phyloP scores from a whole-genome alignment of 2,113 vertebrate species.

The Nothobranchius kuhntae region DNA sequence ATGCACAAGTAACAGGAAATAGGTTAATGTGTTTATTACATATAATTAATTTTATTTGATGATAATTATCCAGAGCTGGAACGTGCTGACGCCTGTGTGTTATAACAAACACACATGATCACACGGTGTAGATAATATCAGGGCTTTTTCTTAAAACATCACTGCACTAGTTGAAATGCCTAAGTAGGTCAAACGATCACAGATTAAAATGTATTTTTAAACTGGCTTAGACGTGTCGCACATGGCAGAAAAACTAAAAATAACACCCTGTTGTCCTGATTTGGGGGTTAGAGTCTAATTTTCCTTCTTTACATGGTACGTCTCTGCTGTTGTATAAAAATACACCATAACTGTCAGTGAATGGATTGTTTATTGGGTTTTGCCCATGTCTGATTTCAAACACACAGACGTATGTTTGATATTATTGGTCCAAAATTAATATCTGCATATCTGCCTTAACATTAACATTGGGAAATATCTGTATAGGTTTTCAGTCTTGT shows the following conservation, averaged over 20 bases:
- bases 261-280: neutral
- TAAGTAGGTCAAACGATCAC: neutral
- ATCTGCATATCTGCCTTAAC: too few species aligned
- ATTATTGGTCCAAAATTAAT: too few species aligned
- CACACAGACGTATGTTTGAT: too few species aligned
- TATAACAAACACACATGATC: neutral
- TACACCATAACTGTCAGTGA: too few species aligned
- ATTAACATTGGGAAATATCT: too few species aligned
- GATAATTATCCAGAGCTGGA: neutral
- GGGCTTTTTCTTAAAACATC: neutral
- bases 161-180: neutral
- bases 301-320: too few species aligned
- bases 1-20: neutral
- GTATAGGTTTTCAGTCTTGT: too few species aligned
- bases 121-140: neutral
- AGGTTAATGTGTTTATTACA: neutral
- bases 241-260: neutral
- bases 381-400: too few species aligned
- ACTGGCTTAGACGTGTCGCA: neutral
- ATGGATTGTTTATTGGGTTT: too few species aligned
- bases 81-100: neutral
- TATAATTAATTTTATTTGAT: neutral
- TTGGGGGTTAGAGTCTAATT: neutral
- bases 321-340: too few species aligned
- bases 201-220: conserved; percentile 4